Evolutionary conservation across 2,888 invertebrate genomes (phyloP), one percentile per base, ranked within the genome.

Genomic region (Ophioninae sp.): DNA sequence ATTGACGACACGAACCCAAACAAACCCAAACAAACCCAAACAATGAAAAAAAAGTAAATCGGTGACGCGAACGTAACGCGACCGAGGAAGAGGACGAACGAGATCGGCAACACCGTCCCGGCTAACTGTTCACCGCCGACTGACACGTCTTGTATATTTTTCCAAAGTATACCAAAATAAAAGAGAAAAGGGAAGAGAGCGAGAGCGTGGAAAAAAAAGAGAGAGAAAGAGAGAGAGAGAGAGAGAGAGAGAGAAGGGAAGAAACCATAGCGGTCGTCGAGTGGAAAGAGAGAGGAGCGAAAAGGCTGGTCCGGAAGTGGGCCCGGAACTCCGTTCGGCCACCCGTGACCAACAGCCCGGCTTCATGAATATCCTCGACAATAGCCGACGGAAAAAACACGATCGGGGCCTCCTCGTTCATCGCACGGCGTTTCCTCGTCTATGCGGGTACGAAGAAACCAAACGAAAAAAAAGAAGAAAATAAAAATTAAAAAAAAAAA

Each of bases 321-420:
- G 88, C 89, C 93, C 93, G 92, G 92, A 92, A 92, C 92, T 90
- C 90, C 86, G 89, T 83, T 88, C 91, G 89, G 90, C 92, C 91
- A 92, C 88, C 92, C 92, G 91, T 92, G 92, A 92, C 92, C 91
- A 87, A 87, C 90, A 87, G 86, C 86, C 82, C 68, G 20, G 87
- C 86, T 87, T 88, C 88, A 87, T 87, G 86, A 84, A 89, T 86
- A 88, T 86, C 41, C 0, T 50, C 13, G 17, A 50, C 50, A 50
- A 17, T 50, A 50, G 57, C 21, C 23, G 2, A 21, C 39, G 39
- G 65, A 21, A 39, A 21, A 39, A 75, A 85, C 76, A 79, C 76
- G 76, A 72, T 82, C 76, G 68, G 41, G 41, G 39, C 50, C 50
- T 50, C 13, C 59, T 56, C 79, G 59, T 72, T 73, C 39, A n/a